Conservation (phyloP, 2,797 vertebrate genomes). For the Myotis planiceps region DNA sequence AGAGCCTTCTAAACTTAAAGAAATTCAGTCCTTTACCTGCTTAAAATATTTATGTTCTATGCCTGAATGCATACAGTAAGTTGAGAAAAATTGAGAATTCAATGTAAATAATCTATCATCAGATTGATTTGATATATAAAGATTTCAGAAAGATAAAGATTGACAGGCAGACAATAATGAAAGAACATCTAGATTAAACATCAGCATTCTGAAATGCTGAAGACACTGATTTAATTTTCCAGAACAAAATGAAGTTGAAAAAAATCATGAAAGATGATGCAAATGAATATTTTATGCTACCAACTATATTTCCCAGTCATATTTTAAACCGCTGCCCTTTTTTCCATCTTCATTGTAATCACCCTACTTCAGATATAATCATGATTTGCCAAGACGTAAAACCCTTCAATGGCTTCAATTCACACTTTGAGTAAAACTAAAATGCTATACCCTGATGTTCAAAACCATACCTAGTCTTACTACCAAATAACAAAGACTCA, state of each 20-base stretch:
- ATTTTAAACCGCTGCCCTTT: constrained; percentile 2
- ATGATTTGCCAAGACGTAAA: constrained; percentile 1
- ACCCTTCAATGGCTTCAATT: background rate
- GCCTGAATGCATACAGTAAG: constrained; percentile 29
- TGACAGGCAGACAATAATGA: constrained; percentile 54
- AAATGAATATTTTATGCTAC: constrained; percentile 49
- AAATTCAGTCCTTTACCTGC: constrained; percentile 39
- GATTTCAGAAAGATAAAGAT: constrained; percentile 61
- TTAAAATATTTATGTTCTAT: constrained; percentile 55
- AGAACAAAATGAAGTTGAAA: constrained; percentile 35
- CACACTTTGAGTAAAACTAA: background rate
- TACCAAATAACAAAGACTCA: background rate
- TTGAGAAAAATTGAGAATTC: constrained; percentile 27
- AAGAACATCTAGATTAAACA: constrained; percentile 57
- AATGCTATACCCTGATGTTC: background rate
- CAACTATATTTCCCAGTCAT: background rate
- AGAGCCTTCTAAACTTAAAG: constrained; percentile 46
- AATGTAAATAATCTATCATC: constrained; percentile 54
- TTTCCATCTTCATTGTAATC: background rate
- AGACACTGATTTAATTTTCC: constrained; percentile 61
- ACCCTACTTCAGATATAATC: background rate
- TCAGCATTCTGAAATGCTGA: constrained; percentile 54
- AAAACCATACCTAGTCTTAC: background rate
- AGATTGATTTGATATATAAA: constrained; percentile 23
- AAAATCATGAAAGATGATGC: constrained; percentile 51